phyloP scores from a whole-genome alignment of 2,888 invertebrate species.

The Brachypterus glaber region DNA sequence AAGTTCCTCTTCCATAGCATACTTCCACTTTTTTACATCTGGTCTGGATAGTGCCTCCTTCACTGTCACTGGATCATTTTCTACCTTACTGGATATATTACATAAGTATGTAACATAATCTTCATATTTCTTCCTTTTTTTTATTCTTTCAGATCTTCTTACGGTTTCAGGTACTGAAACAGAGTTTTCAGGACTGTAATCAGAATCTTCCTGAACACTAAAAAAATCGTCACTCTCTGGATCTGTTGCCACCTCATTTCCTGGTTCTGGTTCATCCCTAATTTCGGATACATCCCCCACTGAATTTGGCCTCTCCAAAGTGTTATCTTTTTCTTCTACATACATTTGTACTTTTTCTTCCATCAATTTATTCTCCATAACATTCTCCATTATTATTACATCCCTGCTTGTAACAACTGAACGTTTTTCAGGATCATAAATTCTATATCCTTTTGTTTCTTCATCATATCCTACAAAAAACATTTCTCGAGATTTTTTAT shows the following conservation, averaged over 20 bases:
- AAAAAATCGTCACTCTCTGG: too few relatives aligned
- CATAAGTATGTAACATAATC: slow-evolving; percentile 22
- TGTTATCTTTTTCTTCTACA: not conserved
- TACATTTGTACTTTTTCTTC: not conserved
- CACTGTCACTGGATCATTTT: slow-evolving; percentile 18
- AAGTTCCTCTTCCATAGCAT: slow-evolving; percentile 26
- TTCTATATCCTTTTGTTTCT: slow-evolving; percentile 22
- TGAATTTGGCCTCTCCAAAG: slow-evolving; percentile 10
- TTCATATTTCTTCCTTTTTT: slow-evolving; percentile 18
- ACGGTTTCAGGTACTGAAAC: slow-evolving; percentile 3
- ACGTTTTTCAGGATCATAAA: slow-evolving; percentile 14
- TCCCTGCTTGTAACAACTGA: slow-evolving; percentile 12
- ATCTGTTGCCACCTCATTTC: too few relatives aligned
- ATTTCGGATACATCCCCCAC: slow-evolving; percentile 10
- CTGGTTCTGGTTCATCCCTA: not conserved
- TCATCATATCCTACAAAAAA: slow-evolving; percentile 27
- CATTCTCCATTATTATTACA: slow-evolving; percentile 14
- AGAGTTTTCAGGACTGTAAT: not conserved
- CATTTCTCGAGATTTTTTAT: slow-evolving; percentile 26
- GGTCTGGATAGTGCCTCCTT: slow-evolving; percentile 23
- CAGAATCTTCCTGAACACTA: too few relatives aligned
- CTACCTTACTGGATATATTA: not conserved
- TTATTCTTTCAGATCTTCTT: slow-evolving; percentile 18
- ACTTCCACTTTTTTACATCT: slow-evolving; percentile 19
- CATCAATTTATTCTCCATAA: not conserved